Evolutionary conservation across 2,113 vertebrate genomes (phyloP), one percentile per base, ranked within the genome.

Genomic region (Diadophis punctatus): DNA sequence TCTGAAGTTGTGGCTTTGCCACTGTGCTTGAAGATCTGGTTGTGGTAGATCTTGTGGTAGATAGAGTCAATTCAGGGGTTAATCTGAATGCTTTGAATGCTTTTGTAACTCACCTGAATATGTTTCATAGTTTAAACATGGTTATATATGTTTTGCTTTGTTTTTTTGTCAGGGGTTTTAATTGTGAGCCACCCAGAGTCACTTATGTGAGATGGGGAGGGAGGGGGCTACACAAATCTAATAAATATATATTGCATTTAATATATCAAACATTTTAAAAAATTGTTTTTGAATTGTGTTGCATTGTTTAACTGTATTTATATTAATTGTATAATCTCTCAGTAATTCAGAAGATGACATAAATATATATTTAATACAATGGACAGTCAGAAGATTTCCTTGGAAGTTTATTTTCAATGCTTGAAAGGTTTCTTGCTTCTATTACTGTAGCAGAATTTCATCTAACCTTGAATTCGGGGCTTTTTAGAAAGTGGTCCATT

Each of bases 401-500:
- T 80, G 20, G 74, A 80, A 80, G 74, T 80, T 80, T 43, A 43
- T 43, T 43, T 22, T 80, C 74, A 80, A 10, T 39, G 74, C 74
- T 80, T 80, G 74, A 80, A 80, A 39, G 18, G 18, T 43, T 43
- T 80, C 34, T 22, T 80, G 34, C 8, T 0, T 14, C 39, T 25
- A 25, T 94, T 92, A 94, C 84, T 93, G 11, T 2, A 1, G n/a
- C 0, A 0, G 74, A 80, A 80, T 80, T 80, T 22, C 34, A 80
- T 80, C 74, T 80, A 80, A 80, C 34, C 34, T 80, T 80, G 74
- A 80, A 80, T 80, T 9, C 20, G 0, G 34, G 18, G 74, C 18
- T 80, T 80, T 43, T 80, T 22, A 80, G 34, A 43, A 80, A 80
- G 34, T 80, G 74, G 74, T 95, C 94, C 89, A 30, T 96, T 95